Conservation (phyloP, 1,140 invertebrate genomes). For the Cyclina sinensis region DNA sequence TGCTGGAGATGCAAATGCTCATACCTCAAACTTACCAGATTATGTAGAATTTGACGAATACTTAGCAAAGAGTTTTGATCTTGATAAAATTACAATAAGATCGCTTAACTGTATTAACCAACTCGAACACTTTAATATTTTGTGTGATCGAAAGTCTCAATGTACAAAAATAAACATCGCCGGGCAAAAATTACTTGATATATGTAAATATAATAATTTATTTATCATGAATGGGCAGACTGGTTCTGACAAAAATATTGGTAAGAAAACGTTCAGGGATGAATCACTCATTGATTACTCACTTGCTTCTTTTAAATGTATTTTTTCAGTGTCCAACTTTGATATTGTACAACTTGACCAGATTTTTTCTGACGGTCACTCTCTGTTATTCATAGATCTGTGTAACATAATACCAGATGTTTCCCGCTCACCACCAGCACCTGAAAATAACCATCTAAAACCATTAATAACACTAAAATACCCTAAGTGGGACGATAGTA, state of each 20-base stretch:
- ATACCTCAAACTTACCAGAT: constrained; percentile 16
- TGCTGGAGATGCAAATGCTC: neutral
- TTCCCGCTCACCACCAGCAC: neutral
- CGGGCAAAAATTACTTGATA: neutral
- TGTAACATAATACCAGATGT: neutral
- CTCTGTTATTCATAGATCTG: neutral
- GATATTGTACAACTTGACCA: neutral
- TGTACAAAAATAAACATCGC: neutral
- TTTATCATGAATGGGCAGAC: neutral
- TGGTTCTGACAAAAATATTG: constrained; percentile 18
- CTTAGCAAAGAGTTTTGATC: neutral
- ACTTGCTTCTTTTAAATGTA: neutral
- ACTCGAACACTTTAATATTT: neutral
- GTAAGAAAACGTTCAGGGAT: neutral
- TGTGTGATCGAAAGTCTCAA: neutral
- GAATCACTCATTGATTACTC: neutral
- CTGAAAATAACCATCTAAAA: neutral
- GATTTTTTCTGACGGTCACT: neutral
- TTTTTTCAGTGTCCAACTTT: neutral
- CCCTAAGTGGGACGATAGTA: neutral
- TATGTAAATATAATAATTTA: constrained; percentile 15
- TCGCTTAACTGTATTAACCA: no score
- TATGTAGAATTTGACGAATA: neutral
- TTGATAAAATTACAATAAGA: neutral
- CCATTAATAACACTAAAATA: no score